A percentile compares a stretch with the other conserved stretches of the same genome.
These are phyloP conservation scores for Calonectris borealis DNA, from an alignment of 2,113 vertebrate genomes.

Conservation along the genomic window DNA sequence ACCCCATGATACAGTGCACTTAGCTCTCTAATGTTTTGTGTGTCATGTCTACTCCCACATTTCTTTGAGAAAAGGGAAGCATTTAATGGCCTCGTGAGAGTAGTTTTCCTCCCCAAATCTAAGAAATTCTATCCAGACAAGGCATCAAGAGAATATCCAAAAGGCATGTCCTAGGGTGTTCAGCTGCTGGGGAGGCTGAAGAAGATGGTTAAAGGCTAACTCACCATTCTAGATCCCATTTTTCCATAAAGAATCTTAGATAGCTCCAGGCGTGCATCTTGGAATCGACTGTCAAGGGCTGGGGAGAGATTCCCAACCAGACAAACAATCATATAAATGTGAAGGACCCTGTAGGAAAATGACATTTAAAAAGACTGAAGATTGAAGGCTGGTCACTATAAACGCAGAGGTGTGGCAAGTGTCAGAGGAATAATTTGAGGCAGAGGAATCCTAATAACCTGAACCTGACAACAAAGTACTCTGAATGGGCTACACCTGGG, in stretches of 20 bases:
- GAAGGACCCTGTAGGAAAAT: slow-evolving; percentile 57
- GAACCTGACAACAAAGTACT: background rate
- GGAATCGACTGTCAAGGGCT: slow-evolving; percentile 72
- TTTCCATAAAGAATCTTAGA: slow-evolving; percentile 55
- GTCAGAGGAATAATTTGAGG: background rate
- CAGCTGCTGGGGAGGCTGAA: background rate
- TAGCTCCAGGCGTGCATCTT: slow-evolving; percentile 60
- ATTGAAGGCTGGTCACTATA: background rate
- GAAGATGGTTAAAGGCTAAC: background rate
- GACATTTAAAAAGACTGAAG: background rate
- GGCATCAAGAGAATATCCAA: background rate
- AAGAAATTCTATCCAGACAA: background rate
- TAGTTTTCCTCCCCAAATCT: background rate
- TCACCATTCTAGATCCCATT: slow-evolving; percentile 41
- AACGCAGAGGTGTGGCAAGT: background rate
- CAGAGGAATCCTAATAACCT: background rate
- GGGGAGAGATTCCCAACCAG: slow-evolving; percentile 71
- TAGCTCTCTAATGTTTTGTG: background rate
- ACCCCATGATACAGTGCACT: background rate
- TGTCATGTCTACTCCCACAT: background rate
- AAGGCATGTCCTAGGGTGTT: background rate
- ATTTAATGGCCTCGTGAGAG: background rate
- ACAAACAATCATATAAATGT: slow-evolving; percentile 75
- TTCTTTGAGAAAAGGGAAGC: background rate
- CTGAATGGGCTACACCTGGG: background rate